Base-by-base conservation (phyloP, 2,113 vertebrate genomes). In the Prinia subflava region DNA sequence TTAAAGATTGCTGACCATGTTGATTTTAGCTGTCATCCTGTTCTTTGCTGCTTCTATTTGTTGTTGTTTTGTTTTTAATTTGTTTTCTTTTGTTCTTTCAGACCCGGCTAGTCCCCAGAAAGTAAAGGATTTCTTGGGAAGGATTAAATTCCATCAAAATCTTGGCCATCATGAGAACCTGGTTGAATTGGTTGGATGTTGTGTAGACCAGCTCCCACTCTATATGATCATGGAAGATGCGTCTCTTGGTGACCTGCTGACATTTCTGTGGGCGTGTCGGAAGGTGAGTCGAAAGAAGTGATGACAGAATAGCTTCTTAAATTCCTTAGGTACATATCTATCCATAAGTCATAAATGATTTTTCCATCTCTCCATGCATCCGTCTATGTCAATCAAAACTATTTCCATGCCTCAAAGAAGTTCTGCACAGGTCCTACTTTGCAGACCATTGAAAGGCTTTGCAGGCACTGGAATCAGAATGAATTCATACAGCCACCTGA, bases 231-330 rank as follows among this genome's bases (percentile, higher is more conserved):
- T 98, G 94, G 98, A 98, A 74, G 91, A 97, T 44, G 60, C 97
- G 53, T 84, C 94, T 71, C 95, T 96, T 3, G 98, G 98, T 31
- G 94, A 98, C 44, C 91, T 98, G 28, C 91, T 98, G 82, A 95
- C 88, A n/a, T 98, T 98, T 88, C 97, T 98, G 15, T 98, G 98
- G 98, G 97, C 77, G 1, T 98, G 98, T 75, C 96, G 98, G 47
- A 97, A 95, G 97, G 98, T 98, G 52, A 96, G 97, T 47, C 27
- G 53, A 59, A 92, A 84, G 42, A 89, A 89, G 22, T 18, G 37
- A 46, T 59, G n/a, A n/a, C 15, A 73, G 19, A 82, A 10, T 37
- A 76, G 46, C 70, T 94, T 65, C 53, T 59, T 69, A 31, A 88
- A 69, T 76, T 56, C 37, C 23, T 75, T 60, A 37, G 25, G 44